phyloP scores from a whole-genome alignment of 1,140 invertebrate species.

The Grapholita molesta region DNA sequence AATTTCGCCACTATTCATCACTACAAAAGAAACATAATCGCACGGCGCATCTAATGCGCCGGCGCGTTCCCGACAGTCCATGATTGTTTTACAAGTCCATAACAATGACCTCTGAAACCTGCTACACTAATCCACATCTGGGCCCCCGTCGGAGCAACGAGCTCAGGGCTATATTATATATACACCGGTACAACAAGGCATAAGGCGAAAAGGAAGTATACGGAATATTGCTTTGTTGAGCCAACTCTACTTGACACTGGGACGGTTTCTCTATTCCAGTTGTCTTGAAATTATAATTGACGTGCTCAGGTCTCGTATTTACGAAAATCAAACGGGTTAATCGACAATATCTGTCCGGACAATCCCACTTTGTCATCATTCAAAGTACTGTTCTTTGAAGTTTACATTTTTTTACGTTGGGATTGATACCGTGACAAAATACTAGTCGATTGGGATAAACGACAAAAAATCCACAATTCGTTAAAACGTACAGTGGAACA shows the following conservation, averaged over 20 bases:
- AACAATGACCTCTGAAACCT: conserved; percentile 34
- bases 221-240: conserved; percentile 27
- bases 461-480: conserved; percentile 5
- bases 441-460: background rate
- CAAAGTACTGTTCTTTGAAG: too few relatives aligned
- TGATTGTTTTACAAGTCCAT: conserved; percentile 35
- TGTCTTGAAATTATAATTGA: conserved; percentile 29
- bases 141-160: background rate
- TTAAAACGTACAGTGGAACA: conserved; percentile 22
- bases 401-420: background rate
- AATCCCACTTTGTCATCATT: background rate
- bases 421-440: background rate
- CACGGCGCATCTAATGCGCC: conserved; percentile 47
- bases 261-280: conserved; percentile 19
- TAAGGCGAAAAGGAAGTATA: conserved; percentile 19
- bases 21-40: conserved; percentile 30
- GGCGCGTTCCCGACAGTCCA: conserved; percentile 28
- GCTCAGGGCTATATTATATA: background rate
- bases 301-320: conserved; percentile 26
- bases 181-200: conserved; percentile 16
- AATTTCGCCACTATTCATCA: conserved; percentile 48
- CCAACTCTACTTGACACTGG: conserved; percentile 11
- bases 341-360: background rate
- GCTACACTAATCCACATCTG: conserved; percentile 20
- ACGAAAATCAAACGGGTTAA: background rate